phyloP scores from a whole-genome alignment of 2,888 invertebrate genomes.

The Scelioninae gen. 2 region DNA sequence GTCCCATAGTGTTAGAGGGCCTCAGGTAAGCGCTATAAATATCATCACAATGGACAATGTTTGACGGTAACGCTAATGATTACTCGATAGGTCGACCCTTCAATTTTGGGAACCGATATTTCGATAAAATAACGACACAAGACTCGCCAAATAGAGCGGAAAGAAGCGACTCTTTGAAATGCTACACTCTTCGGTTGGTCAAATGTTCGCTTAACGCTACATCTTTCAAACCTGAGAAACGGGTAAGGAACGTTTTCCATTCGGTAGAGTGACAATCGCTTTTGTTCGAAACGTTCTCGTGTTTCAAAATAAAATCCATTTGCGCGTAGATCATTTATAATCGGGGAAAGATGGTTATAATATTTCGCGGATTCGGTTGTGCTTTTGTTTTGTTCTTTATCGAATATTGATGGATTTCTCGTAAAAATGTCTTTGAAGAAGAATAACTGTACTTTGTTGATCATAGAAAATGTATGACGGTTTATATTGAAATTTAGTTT shows the following conservation, averaged over 20 bases:
- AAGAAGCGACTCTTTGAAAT: conserved; percentile 67
- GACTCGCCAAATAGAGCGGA: conserved; percentile 75
- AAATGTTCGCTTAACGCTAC: conserved; percentile 61
- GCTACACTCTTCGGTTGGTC: conserved; percentile 70
- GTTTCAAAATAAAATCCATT: conserved; percentile 30
- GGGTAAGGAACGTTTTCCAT: conserved; percentile 45
- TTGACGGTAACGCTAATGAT: conserved; percentile 73
- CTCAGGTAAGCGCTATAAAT: conserved; percentile 62
- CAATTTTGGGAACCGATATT: conserved; percentile 44
- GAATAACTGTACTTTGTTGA: no score
- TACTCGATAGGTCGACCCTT: conserved; percentile 67
- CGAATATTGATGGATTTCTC: no score
- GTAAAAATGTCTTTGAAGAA: no score
- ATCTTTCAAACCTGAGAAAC: conserved; percentile 65
- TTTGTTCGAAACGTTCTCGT: conserved; percentile 36
- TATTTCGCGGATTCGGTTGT: background rate
- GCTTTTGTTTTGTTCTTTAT: no score
- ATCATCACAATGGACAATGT: conserved; percentile 57
- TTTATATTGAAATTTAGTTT: no score
- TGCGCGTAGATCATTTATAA: conserved; percentile 19
- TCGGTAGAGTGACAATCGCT: conserved; percentile 20
- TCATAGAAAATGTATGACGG: no score
- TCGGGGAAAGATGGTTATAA: conserved; percentile 4
- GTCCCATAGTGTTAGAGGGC: conserved; percentile 44
- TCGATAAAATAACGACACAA: conserved; percentile 68